Percentiles rank a stretch among this genome's conserved stretches.
Evolutionary conservation across 2,113 vertebrate species (phyloP).

Genomic region (Sialia sialis): DNA sequence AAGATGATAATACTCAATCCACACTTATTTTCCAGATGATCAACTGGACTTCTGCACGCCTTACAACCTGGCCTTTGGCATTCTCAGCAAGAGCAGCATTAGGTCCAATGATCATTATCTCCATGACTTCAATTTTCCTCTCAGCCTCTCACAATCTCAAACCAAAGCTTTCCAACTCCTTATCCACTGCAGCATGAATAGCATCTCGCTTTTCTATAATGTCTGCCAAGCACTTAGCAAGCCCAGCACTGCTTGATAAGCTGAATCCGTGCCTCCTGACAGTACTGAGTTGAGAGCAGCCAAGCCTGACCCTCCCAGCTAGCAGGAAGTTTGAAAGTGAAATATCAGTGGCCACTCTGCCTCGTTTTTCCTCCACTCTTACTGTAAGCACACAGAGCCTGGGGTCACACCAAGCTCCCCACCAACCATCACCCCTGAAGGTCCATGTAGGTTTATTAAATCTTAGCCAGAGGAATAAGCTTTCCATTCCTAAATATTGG

Average conservation of each 20-base stretch:
- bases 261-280: slow-evolving; percentile 20
- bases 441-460: fast-evolving
- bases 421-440: neutral
- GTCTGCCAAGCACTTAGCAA: slow-evolving; percentile 55
- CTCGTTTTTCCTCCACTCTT: neutral
- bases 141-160: slow-evolving; percentile 55
- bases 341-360: neutral
- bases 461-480: neutral
- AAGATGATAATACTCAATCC: slow-evolving; percentile 52
- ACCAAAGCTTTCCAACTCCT: slow-evolving; percentile 54
- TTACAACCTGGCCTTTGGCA: slow-evolving; percentile 58
- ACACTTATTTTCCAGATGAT: slow-evolving; percentile 63
- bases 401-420: neutral
- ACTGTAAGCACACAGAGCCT: neutral
- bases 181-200: slow-evolving; percentile 56
- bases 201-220: slow-evolving; percentile 37
- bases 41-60: slow-evolving; percentile 37
- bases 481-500: neutral
- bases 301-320: slow-evolving; percentile 48
- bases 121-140: slow-evolving; percentile 63
- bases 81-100: slow-evolving; percentile 57
- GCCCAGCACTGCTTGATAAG: slow-evolving; percentile 43
- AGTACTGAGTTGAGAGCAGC: neutral
- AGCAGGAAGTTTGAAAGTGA: slow-evolving; percentile 4
- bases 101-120: slow-evolving; percentile 61